A percentile compares a stretch with the other conserved stretches of the same genome.
These are phyloP conservation scores for Cerastis leucographa DNA, from an alignment of 2,888 invertebrate genomes.

Conservation along the genomic window DNA sequence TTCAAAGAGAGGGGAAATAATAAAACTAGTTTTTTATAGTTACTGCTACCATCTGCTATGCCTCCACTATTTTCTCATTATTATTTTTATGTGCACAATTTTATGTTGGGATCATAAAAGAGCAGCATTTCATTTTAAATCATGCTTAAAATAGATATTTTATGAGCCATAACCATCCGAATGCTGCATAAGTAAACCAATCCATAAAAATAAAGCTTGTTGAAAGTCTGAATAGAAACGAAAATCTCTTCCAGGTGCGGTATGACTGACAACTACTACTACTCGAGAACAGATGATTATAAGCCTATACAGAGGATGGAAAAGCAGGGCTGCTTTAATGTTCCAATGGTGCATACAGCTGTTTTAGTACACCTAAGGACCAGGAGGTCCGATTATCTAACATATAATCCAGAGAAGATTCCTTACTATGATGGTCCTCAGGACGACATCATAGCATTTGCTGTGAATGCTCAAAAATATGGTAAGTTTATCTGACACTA, in stretches of 20 bases:
- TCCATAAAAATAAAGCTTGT: background rate
- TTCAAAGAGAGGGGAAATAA: conserved; percentile 9
- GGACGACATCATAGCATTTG: conserved; percentile 98
- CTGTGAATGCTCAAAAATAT: conserved; percentile 94
- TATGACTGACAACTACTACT: conserved; percentile 96
- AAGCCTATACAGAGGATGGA: conserved; percentile 93
- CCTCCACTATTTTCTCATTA: background rate
- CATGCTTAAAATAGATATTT: background rate
- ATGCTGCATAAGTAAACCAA: background rate
- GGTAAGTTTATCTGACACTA: conserved; percentile 77
- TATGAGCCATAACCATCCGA: background rate
- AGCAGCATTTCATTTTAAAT: background rate
- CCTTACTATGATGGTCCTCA: conserved; percentile 93
- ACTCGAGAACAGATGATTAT: conserved; percentile 96
- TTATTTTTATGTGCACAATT: background rate
- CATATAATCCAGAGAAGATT: conserved; percentile 93
- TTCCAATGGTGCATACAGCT: conserved; percentile 98
- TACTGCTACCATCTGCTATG: background rate
- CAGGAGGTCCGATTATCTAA: conserved; percentile 91
- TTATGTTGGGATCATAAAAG: background rate
- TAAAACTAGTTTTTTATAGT: background rate
- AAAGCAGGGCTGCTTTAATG: conserved; percentile 94
- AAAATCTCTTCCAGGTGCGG: conserved; percentile 89
- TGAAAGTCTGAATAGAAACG: background rate
- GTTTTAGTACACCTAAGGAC: conserved; percentile 94